Evolutionary conservation across 2,888 invertebrate species (phyloP).

Genomic region (Drosophila putrida): DNA sequence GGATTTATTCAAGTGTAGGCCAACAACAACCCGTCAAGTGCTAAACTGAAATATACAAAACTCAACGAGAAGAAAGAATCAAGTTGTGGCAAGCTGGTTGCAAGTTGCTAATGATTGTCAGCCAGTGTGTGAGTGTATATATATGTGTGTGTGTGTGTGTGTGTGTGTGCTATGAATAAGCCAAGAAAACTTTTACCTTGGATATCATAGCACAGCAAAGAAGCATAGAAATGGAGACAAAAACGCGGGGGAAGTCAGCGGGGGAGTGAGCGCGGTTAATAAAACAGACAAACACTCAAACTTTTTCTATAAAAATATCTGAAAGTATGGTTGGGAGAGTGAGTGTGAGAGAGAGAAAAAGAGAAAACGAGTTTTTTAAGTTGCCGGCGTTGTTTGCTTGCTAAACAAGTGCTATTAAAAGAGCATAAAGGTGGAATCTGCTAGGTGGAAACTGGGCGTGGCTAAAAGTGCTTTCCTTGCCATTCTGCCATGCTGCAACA

Average conservation of each 20-base stretch:
- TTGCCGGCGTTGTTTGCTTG: slow-evolving; percentile 75
- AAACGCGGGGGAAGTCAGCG: slow-evolving; percentile 34
- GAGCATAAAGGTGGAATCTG: slow-evolving; percentile 75
- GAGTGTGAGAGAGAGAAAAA: slow-evolving; percentile 2
- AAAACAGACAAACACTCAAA: slow-evolving; percentile 83
- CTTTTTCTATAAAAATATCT: slow-evolving; percentile 82
- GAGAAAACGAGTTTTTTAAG: slow-evolving; percentile 60
- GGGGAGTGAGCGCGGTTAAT: slow-evolving; percentile 79
- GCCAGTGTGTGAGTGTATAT: slow-evolving; percentile 39
- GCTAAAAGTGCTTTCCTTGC: slow-evolving; percentile 23
- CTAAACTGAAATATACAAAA: slow-evolving; percentile 31
- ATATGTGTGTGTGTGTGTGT: slow-evolving; percentile 3
- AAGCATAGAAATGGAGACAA: slow-evolving; percentile 3
- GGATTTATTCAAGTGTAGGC: slow-evolving; percentile 6
- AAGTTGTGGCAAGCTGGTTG: slow-evolving; percentile 28
- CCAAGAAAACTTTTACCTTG: slow-evolving; percentile 69
- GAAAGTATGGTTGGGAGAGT: slow-evolving; percentile 6
- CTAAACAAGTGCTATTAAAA: slow-evolving; percentile 81
- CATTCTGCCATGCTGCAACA: slow-evolving; percentile 19
- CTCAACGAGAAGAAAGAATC: slow-evolving; percentile 14
- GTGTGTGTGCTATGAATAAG: slow-evolving; percentile 69
- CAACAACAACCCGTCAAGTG: slow-evolving; percentile 45
- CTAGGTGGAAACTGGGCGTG: slow-evolving; percentile 31
- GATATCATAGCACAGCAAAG: slow-evolving; percentile 41
- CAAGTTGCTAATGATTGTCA: slow-evolving; percentile 59